Conservation (phyloP, 2,113 vertebrate species). For the Platysternon megacephalum region DNA sequence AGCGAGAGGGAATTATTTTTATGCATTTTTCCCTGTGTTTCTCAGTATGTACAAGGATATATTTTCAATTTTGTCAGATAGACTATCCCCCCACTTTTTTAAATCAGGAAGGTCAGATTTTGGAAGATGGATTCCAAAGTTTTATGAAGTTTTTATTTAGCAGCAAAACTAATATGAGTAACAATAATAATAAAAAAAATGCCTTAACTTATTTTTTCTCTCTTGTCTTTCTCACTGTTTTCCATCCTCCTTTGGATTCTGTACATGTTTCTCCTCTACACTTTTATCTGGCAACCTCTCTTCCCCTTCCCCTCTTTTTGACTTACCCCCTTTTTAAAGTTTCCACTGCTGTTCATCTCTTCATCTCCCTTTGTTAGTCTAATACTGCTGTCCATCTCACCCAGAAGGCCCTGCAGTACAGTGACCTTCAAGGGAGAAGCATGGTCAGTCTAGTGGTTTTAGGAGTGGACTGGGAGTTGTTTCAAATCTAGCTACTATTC, state of each 20-base stretch:
- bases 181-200: not conserved
- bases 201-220: not conserved
- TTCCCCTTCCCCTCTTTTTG: not conserved
- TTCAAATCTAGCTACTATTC: not conserved
- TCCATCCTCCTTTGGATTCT: not conserved
- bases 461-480: not conserved
- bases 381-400: not conserved
- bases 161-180: not conserved
- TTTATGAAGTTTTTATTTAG: not conserved
- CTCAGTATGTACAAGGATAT: not conserved
- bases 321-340: not conserved
- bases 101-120: not conserved
- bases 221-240: fast-evolving
- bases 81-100: not conserved
- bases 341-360: not conserved
- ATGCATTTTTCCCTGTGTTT: not conserved
- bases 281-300: not conserved
- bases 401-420: not conserved
- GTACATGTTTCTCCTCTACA: not conserved
- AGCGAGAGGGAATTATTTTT: not conserved
- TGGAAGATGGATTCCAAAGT: not conserved
- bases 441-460: not conserved
- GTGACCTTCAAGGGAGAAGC: not conserved
- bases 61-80: not conserved
- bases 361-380: not conserved